Evolutionary conservation across 2,797 vertebrate genomes (phyloP).

Genomic region (Paedocypris micromegethes): DNA sequence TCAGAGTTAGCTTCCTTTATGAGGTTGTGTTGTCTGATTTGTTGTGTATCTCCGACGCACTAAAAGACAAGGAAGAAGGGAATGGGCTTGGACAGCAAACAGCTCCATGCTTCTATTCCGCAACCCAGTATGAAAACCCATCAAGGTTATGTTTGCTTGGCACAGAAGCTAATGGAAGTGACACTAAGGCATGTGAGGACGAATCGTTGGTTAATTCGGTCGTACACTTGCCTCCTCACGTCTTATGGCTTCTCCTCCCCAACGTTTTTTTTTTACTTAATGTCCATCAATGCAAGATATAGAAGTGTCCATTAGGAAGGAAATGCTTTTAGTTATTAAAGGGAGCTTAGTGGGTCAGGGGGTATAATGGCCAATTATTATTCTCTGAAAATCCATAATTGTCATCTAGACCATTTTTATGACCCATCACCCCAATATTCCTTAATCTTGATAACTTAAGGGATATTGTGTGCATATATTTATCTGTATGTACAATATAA

Average conservation of each 20-base stretch:
- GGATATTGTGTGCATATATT: constrained; percentile 71
- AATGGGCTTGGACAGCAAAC: constrained; percentile 43
- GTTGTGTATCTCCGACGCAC: constrained; percentile 26
- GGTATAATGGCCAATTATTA: constrained; percentile 33
- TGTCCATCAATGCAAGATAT: constrained; percentile 31
- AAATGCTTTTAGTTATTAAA: constrained; percentile 33
- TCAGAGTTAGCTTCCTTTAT: constrained; percentile 29
- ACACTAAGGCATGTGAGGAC: background rate
- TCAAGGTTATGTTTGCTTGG: constrained; percentile 6
- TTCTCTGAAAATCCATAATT: constrained; percentile 56
- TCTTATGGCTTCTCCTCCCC: constrained; percentile 24
- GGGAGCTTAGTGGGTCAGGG: constrained; percentile 31
- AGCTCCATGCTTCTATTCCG: constrained; percentile 24
- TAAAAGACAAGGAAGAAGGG: constrained; percentile 39
- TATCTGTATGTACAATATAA: constrained; percentile 78
- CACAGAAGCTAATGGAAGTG: constrained; percentile 7
- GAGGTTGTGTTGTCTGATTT: constrained; percentile 31
- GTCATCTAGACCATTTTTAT: constrained; percentile 46
- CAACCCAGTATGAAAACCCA: constrained; percentile 7
- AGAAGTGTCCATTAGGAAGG: constrained; percentile 24
- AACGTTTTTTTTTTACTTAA: constrained; percentile 5
- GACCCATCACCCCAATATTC: constrained; percentile 44
- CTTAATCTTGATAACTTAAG: constrained; percentile 57
- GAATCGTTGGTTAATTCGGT: background rate
- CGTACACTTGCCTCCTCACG: background rate